Evolutionary conservation across 2,113 vertebrate species (phyloP).

Genomic region (Athene noctua): DNA sequence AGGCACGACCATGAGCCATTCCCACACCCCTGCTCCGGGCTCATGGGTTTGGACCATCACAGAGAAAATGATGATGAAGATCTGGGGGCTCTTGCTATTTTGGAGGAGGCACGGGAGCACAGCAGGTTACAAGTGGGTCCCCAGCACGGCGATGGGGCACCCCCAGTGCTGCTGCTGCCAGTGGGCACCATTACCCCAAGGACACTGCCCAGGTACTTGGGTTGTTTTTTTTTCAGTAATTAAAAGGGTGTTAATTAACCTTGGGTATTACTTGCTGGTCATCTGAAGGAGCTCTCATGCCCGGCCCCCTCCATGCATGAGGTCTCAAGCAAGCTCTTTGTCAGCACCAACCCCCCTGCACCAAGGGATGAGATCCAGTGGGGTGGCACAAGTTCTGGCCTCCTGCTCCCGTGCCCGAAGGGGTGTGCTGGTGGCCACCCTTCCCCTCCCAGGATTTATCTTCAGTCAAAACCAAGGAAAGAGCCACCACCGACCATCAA

Average conservation of each 20-base stretch:
- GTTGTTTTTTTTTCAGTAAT: background rate
- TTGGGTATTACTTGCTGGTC: background rate
- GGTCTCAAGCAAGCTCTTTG: background rate
- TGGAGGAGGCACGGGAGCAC: fast-evolving
- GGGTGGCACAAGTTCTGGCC: background rate
- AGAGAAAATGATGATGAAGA: background rate
- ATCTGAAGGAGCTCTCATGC: background rate
- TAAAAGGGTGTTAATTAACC: background rate
- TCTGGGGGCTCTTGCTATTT: background rate
- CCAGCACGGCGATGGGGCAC: background rate
- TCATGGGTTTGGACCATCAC: background rate
- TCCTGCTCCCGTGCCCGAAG: fast-evolving
- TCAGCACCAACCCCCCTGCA: background rate
- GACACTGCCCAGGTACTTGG: fast-evolving
- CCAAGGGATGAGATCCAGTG: fast-evolving
- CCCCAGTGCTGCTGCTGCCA: background rate
- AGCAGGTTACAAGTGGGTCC: background rate
- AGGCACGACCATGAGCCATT: background rate
- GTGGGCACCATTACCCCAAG: background rate
- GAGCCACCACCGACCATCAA: background rate
- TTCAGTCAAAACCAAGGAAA: background rate
- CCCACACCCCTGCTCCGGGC: background rate
- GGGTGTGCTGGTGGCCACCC: too few species aligned
- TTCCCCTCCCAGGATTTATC: background rate
- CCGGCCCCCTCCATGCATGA: fast-evolving